A percentile compares a stretch with the other conserved stretches of the same genome.
phyloP scores from a whole-genome alignment of 2,888 invertebrate genomes.

The Pterobdella sp. region DNA sequence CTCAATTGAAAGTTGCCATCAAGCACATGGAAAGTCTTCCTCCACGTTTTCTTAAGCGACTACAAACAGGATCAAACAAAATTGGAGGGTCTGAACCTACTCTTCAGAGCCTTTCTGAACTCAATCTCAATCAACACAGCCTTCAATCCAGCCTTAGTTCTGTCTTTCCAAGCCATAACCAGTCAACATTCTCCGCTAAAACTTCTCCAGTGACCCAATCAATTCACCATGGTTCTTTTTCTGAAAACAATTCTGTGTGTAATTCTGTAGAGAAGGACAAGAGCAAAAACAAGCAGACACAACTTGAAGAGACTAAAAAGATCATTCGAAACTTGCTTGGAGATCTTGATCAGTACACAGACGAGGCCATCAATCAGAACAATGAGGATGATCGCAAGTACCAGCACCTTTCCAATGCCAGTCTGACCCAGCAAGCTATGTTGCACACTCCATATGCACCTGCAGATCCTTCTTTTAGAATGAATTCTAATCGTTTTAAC shows the following conservation, averaged over 20 bases:
- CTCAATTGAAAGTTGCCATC: conserved; percentile 39
- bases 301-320: conserved; percentile 34
- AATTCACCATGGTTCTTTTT: conserved; percentile 18
- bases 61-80: conserved; percentile 33
- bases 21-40: conserved; percentile 40
- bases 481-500: conserved; percentile 18
- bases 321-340: conserved; percentile 34
- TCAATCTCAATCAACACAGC: neutral
- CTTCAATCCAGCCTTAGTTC: conserved; percentile 14
- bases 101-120: conserved; percentile 26
- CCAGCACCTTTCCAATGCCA: too few species aligned
- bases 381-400: neutral
- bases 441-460: neutral
- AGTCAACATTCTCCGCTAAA: neutral
- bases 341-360: conserved; percentile 34
- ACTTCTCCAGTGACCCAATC: conserved; percentile 10
- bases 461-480: conserved; percentile 7
- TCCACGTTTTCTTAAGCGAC: conserved; percentile 36
- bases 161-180: neutral
- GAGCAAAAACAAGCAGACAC: conserved; percentile 32
- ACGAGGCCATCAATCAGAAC: conserved; percentile 26
- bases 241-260: conserved; percentile 8
- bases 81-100: conserved; percentile 29
- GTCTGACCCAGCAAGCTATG: conserved; percentile 10
- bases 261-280: conserved; percentile 33